phyloP scores from a whole-genome alignment of 2,113 vertebrate genomes.

The Podocnemis expansa region DNA sequence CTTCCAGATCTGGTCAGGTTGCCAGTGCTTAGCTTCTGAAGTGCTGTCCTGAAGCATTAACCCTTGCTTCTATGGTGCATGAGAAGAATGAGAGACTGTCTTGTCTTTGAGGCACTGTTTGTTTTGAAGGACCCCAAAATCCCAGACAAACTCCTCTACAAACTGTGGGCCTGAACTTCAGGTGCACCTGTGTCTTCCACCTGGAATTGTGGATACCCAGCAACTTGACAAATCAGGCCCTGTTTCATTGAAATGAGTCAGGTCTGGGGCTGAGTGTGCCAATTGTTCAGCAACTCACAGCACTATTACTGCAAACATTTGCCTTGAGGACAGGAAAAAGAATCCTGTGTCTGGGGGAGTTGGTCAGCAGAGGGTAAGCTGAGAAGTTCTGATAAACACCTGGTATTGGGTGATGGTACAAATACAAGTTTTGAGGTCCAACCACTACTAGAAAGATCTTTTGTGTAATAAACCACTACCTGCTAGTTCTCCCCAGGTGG shows the following conservation, averaged over 20 bases:
- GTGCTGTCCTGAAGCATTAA: background rate
- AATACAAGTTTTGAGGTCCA: background rate
- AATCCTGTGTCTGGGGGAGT: background rate
- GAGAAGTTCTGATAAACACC: background rate
- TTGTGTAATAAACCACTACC: background rate
- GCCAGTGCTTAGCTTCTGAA: background rate
- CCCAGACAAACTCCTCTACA: background rate
- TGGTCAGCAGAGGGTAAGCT: background rate
- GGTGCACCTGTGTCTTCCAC: background rate
- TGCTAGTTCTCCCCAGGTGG: background rate
- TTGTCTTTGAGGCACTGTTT: background rate
- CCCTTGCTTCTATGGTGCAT: fast-evolving
- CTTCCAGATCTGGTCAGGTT: too few species aligned
- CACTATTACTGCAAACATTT: background rate
- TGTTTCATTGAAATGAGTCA: background rate
- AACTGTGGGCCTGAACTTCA: background rate
- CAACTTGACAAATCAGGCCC: background rate
- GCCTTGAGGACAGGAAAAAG: background rate
- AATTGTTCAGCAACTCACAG: background rate
- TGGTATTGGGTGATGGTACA: background rate
- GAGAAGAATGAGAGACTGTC: background rate
- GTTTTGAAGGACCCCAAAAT: background rate
- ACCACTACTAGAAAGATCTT: background rate
- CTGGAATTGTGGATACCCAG: background rate
- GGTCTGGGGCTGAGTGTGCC: background rate